Conservation (phyloP, 2,888 invertebrate genomes). For the Nebria brevicollis region DNA sequence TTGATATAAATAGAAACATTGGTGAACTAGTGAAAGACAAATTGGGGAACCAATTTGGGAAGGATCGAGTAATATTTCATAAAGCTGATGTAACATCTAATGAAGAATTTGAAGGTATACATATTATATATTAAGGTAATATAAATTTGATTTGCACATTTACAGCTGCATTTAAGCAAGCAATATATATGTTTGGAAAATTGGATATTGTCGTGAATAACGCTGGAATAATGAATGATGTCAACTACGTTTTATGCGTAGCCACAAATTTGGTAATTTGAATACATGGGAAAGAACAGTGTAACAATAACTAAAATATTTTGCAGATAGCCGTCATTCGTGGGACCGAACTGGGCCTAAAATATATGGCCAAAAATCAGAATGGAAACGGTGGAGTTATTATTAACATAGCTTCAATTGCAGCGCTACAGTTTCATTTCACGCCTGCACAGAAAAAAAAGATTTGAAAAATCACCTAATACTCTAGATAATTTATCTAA, state of each 20-base stretch:
- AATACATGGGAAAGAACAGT: neutral
- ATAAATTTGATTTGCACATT: neutral
- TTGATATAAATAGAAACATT: slow-evolving; percentile 10
- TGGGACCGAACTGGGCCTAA: slow-evolving; percentile 63
- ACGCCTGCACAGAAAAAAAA: too few relatives aligned
- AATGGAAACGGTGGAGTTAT: slow-evolving; percentile 69
- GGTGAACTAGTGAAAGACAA: neutral
- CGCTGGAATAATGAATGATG: slow-evolving; percentile 59
- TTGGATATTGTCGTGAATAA: slow-evolving; percentile 61
- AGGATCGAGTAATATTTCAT: neutral
- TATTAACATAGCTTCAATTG: slow-evolving; percentile 68
- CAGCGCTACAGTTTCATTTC: slow-evolving; percentile 48
- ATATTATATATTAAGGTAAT: neutral
- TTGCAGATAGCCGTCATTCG: slow-evolving; percentile 56
- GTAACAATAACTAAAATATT: neutral
- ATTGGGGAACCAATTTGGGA: slow-evolving; percentile 8
- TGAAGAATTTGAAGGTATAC: slow-evolving; percentile 17
- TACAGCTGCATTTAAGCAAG: slow-evolving; percentile 16
- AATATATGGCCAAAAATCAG: slow-evolving; percentile 65
- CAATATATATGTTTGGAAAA: neutral
- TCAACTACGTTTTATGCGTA: slow-evolving; percentile 54
- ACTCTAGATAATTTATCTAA: too few relatives aligned
- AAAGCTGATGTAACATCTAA: neutral
- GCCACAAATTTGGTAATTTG: slow-evolving; percentile 58
- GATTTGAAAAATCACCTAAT: too few relatives aligned